Evolutionary conservation across 2,888 invertebrate genomes (phyloP).

Genomic region (Epinotia bilunana): DNA sequence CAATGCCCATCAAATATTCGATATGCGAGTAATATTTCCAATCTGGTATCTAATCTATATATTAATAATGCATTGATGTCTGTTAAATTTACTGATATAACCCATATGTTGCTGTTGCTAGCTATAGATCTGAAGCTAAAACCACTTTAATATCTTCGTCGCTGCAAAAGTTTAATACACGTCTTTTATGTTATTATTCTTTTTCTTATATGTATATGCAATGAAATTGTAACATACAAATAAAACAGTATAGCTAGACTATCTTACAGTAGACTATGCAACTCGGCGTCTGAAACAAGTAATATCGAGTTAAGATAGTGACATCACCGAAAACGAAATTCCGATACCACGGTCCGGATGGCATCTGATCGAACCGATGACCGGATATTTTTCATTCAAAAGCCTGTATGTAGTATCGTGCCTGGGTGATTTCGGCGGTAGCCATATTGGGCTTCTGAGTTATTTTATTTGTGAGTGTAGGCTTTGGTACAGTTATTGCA

Average conservation of each 20-base stretch:
- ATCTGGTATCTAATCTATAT: not conserved
- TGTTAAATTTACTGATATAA: too few relatives aligned
- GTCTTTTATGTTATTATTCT: too few relatives aligned
- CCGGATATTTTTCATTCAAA: conserved; percentile 45
- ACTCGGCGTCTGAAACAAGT: conserved; percentile 1
- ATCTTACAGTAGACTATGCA: not conserved
- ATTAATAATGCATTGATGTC: too few relatives aligned
- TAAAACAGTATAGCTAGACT: too few relatives aligned
- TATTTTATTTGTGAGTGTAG: conserved; percentile 13
- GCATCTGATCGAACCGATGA: conserved; percentile 43
- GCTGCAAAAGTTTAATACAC: too few relatives aligned
- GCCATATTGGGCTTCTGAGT: conserved; percentile 20
- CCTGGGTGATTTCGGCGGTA: conserved; percentile 13
- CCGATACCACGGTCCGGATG: conserved; percentile 37
- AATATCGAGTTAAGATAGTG: conserved; percentile 15
- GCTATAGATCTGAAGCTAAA: too few relatives aligned
- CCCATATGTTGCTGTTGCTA: too few relatives aligned
- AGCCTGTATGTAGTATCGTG: conserved; percentile 32
- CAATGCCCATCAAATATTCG: not conserved
- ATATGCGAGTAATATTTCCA: not conserved
- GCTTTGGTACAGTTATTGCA: conserved; percentile 25
- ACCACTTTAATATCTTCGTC: too few relatives aligned
- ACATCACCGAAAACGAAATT: conserved; percentile 26
- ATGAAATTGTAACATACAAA: too few relatives aligned
- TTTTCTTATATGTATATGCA: too few relatives aligned